These are phyloP conservation scores for Xylota segnis DNA, from an alignment of 2,888 invertebrate species.

Conservation along the genomic window DNA sequence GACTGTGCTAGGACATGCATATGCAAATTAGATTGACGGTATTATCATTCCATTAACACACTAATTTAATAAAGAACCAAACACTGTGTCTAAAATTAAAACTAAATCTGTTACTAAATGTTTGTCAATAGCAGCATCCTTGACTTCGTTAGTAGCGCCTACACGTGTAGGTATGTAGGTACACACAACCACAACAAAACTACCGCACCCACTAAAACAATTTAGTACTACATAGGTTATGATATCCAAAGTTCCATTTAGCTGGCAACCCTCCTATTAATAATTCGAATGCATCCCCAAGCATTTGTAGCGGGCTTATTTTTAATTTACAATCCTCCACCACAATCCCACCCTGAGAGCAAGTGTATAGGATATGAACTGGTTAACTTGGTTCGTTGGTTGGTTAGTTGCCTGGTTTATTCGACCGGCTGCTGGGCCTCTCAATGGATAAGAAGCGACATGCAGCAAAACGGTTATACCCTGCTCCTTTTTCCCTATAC, in stretches of 20 bases:
- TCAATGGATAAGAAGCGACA: conserved; percentile 22
- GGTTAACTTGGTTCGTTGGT: conserved; percentile 66
- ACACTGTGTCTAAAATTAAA: too few relatives aligned
- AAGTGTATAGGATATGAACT: conserved; percentile 53
- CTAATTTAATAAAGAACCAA: too few relatives aligned
- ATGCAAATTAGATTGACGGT: too few relatives aligned
- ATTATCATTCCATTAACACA: too few relatives aligned
- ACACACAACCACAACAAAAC: conserved; percentile 46
- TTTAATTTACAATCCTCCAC: conserved; percentile 63
- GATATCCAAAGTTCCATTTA: conserved; percentile 50
- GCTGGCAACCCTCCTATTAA: conserved; percentile 57
- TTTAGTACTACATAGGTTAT: conserved; percentile 30
- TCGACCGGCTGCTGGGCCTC: conserved; percentile 40
- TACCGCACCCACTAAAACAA: conserved; percentile 52
- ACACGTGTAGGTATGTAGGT: too few relatives aligned
- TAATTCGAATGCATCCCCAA: conserved; percentile 41
- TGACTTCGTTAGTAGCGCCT: too few relatives aligned
- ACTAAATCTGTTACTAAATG: too few relatives aligned
- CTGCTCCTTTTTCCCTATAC: conserved; percentile 15
- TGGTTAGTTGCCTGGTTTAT: conserved; percentile 59
- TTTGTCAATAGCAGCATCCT: too few relatives aligned
- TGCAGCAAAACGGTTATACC: conserved; percentile 7
- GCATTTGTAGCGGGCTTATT: conserved; percentile 52
- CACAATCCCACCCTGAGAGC: conserved; percentile 24
- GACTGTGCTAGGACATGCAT: too few relatives aligned